phyloP scores from a whole-genome alignment of 2,113 vertebrate species.

The Rhinoptilus africanus region DNA sequence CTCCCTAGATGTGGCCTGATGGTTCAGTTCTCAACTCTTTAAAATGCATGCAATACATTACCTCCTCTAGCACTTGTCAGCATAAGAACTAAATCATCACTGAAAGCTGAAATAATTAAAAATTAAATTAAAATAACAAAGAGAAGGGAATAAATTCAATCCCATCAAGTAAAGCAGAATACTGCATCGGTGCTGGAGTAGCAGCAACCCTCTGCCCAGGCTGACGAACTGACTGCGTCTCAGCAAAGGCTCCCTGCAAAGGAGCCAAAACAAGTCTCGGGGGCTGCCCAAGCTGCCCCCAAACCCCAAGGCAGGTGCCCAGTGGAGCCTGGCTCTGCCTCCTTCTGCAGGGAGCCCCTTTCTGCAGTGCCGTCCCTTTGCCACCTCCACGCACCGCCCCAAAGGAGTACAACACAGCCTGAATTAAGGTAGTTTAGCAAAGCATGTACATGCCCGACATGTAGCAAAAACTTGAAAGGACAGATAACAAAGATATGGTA shows the following conservation, averaged over 20 bases:
- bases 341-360: not conserved
- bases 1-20: not conserved
- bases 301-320: not conserved
- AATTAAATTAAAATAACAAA: not conserved
- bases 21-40: not conserved
- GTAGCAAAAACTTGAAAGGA: not conserved
- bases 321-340: not conserved
- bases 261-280: not conserved
- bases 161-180: not conserved
- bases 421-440: not conserved
- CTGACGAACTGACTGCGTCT: not conserved
- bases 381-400: not conserved
- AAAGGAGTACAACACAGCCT: not conserved
- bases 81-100: not conserved
- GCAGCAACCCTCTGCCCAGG: not conserved
- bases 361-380: not conserved
- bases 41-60: not conserved
- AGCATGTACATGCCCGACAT: accelerated
- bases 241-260: not conserved
- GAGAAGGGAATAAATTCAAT: not conserved
- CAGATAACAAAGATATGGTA: not conserved
- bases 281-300: not conserved
- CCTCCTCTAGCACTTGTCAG: not conserved
- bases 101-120: not conserved
- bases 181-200: not conserved